Evolutionary conservation across 2,797 vertebrate genomes (phyloP), one percentile per base, ranked within the genome.

Genomic region (Novumbra hubbsi): DNA sequence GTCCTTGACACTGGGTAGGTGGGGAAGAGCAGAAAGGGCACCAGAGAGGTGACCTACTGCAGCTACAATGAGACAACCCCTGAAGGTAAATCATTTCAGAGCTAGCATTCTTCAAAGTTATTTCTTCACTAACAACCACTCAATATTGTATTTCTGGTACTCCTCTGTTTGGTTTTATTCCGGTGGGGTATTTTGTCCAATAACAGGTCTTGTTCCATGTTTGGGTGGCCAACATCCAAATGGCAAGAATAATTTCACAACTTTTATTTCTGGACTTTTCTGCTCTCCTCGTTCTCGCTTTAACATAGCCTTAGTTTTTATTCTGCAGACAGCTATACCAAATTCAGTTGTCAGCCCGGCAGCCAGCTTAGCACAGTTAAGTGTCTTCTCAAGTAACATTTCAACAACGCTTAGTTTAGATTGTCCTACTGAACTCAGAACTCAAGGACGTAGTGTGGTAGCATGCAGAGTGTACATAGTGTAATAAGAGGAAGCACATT

Each of bases 211-310:
- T 57, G n/a, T 57, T 21, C 55, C 8, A 57, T 57, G n/a, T 57
- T 57, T 57, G 55, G 21, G 55, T 57, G 9, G 17, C 5, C 21
- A 21, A 57, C 55, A 24, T 57, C 55, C 55, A 57, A 57, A 76
- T 17, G 79, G 69, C 74, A 74, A 77, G 72, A 63, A 63, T 70
- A 73, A 68, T 14, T 77, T 74, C 73, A 50, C 30, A 60, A 70
- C 72, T 65, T 27, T 57, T 57, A 75, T 83, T 82, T 84, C 85
- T 81, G 73, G 79, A 84, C 83, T 81, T 68, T 17, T 4, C 55
- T 60, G 55, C 55, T 24, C 55, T 60, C 55, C 24, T 30, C 64
- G 48, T 71, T 76, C 70, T 32, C 52, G 9, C 11, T 67, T 75
- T 28, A 52, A 75, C 74, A 41, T 57, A 30, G 71, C 49, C 63